phyloP scores from a whole-genome alignment of 2,888 invertebrate genomes.

The Torymus aiolomorphi region DNA sequence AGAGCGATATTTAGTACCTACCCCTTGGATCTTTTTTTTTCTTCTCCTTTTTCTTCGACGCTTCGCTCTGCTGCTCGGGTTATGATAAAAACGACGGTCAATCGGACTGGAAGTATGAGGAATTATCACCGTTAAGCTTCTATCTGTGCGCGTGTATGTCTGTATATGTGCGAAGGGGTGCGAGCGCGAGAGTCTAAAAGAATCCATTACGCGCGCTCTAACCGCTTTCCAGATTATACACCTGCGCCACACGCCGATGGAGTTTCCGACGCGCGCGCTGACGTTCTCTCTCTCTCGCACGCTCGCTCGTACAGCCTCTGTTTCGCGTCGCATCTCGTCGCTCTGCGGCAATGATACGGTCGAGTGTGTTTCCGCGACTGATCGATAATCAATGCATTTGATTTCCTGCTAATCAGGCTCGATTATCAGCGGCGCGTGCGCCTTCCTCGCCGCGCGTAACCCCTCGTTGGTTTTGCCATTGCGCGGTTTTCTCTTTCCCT shows the following conservation, averaged over 20 bases:
- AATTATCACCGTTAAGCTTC: too few species aligned
- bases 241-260: constrained; percentile 67
- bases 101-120: too few species aligned
- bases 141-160: too few species aligned
- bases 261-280: constrained; percentile 26
- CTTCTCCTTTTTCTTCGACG: too few species aligned
- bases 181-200: not conserved
- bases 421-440: constrained; percentile 25
- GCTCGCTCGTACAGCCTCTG: not conserved
- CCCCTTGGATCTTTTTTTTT: too few species aligned
- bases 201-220: constrained; percentile 47
- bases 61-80: too few species aligned
- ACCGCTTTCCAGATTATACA: constrained; percentile 60
- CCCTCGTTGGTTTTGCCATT: not conserved
- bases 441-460: not conserved
- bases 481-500: not conserved
- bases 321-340: not conserved
- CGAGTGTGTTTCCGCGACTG: constrained; percentile 21
- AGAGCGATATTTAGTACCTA: too few species aligned
- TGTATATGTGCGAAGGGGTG: too few species aligned
- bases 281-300: not conserved
- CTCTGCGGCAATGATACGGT: constrained; percentile 10
- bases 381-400: constrained; percentile 55
- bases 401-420: constrained; percentile 51
- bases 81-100: too few species aligned